Evolutionary conservation across 2,113 vertebrate genomes (phyloP).

Genomic region (Rissa tridactyla): DNA sequence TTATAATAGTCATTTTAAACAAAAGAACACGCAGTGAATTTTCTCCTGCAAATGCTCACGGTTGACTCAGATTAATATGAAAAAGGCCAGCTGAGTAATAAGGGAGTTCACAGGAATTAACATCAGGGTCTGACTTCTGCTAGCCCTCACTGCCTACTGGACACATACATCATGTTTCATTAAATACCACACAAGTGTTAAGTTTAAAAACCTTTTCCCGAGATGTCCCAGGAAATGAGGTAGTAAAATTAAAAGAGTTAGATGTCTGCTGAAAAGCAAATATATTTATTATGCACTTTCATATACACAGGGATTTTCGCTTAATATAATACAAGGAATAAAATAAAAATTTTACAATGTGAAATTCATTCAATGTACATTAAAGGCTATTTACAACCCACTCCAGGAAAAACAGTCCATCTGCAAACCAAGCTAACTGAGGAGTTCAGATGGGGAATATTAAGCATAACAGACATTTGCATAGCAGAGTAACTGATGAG

Average conservation of each 20-base stretch:
- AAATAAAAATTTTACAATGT: constrained; percentile 91
- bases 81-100: background rate
- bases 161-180: background rate
- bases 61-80: background rate
- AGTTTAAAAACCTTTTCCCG: constrained; percentile 4
- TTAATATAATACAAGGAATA: constrained; percentile 97
- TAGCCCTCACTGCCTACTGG: background rate
- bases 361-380: constrained; percentile 94
- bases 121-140: background rate
- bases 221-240: constrained; percentile 14
- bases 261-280: constrained; percentile 94
- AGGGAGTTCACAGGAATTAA: background rate
- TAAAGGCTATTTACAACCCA: constrained; percentile 92
- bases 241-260: constrained; percentile 55
- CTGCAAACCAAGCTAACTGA: constrained; percentile 76
- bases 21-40: background rate
- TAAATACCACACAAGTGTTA: background rate
- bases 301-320: constrained; percentile 93
- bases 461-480: constrained; percentile 77
- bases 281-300: constrained; percentile 99
- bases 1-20: background rate
- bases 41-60: background rate
- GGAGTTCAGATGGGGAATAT: constrained; percentile 57
- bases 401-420: constrained; percentile 76
- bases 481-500: constrained; percentile 75